Evolutionary conservation across 2,888 invertebrate genomes (phyloP).

Genomic region (Alentia gelatinosa): DNA sequence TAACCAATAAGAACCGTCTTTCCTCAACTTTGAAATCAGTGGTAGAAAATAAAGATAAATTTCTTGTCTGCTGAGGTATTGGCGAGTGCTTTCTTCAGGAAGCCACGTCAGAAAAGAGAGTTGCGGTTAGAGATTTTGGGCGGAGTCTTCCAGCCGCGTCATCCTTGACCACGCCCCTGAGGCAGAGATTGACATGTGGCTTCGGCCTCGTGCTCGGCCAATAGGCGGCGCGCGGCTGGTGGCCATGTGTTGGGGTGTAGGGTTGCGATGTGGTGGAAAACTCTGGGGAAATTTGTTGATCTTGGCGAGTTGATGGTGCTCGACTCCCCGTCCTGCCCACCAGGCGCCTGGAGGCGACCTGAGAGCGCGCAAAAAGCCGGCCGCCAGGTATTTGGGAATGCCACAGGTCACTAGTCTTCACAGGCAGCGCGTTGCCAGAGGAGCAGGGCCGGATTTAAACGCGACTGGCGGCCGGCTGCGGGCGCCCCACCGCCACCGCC

Average conservation of each 20-base stretch:
- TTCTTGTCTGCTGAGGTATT: no score
- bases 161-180: not conserved
- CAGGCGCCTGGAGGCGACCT: not conserved
- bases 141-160: not conserved
- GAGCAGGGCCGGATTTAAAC: no score
- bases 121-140: no score
- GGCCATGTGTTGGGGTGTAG: constrained; percentile 25
- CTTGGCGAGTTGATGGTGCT: constrained; percentile 10
- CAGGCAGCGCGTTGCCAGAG: no score
- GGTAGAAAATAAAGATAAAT: no score
- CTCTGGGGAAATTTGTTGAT: constrained; percentile 19
- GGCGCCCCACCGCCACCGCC: no score
- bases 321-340: not conserved
- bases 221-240: not conserved
- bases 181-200: not conserved
- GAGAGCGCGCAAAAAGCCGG: not conserved
- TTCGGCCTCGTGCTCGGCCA: not conserved
- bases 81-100: no score
- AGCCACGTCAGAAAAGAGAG: not conserved
- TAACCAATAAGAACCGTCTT: no score
- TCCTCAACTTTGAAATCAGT: no score
- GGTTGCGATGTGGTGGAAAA: constrained; percentile 3
- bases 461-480: no score
- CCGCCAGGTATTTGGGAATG: not conserved
- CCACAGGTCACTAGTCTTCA: not conserved